phyloP scores from a whole-genome alignment of 2,888 invertebrate species.

The Leucozona laternaria region DNA sequence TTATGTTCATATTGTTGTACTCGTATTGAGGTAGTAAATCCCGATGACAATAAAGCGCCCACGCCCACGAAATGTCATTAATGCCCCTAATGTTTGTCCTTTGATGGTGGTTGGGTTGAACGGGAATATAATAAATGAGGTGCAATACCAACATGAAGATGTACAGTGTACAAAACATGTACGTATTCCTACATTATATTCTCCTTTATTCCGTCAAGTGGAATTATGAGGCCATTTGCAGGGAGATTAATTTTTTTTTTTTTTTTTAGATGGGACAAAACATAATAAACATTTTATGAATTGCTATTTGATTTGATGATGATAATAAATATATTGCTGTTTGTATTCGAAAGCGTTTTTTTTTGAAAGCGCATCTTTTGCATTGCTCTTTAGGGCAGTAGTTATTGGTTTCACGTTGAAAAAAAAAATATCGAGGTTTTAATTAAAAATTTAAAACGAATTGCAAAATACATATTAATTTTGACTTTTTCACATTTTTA shows the following conservation, averaged over 20 bases:
- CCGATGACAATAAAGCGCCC: slow-evolving; percentile 57
- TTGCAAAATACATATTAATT: no score
- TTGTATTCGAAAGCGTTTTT: background rate
- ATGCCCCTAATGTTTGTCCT: slow-evolving; percentile 39
- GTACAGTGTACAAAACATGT: no score
- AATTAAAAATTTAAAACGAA: no score
- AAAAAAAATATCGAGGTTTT: no score
- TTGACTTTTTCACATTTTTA: no score
- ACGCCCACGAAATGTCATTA: slow-evolving; percentile 61
- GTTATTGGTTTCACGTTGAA: no score
- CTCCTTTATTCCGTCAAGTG: background rate
- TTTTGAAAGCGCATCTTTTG: background rate
- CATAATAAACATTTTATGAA: slow-evolving; percentile 23
- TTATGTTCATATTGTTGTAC: slow-evolving; percentile 42
- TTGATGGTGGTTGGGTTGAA: slow-evolving; percentile 25
- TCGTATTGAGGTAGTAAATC: slow-evolving; percentile 44
- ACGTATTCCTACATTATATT: background rate
- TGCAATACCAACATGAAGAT: background rate
- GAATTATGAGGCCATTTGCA: slow-evolving; percentile 10
- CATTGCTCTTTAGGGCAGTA: no score
- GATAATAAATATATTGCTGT: background rate
- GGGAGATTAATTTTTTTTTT: slow-evolving; percentile 1
- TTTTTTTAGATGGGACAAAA: background rate
- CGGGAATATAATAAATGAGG: background rate
- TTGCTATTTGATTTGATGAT: slow-evolving; percentile 10